Evolutionary conservation across 2,113 vertebrate genomes (phyloP), one percentile per base, ranked within the genome.

Genomic region (Protobothrops mucrosquamatus): DNA sequence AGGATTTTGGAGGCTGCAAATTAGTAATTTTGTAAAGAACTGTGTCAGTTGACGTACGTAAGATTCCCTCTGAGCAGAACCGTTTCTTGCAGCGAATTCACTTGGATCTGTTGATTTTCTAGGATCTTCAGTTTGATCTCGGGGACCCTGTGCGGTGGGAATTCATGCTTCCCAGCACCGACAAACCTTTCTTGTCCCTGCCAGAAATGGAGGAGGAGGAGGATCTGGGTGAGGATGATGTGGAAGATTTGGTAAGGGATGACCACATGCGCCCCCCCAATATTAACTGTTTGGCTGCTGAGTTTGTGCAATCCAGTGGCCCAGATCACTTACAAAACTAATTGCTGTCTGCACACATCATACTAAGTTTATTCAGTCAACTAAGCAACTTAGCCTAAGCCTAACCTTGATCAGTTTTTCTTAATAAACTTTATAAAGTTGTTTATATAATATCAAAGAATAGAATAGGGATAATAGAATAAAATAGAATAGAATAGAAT

Each of bases 81-180:
- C 20, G 12, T 59, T 22, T 24, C 85, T 61, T 52, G 54, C 8
- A 39, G 24, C 34, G 54, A 23, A 9, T 51, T 61, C 24, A 3
- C 46, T 92, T 20, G 23, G 3, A 7, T 0, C 12, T 93, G 92
- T n/a, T 94, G 29, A 54, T 51, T 74, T 86, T n/a, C 39, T 59
- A 99, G 99, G 98, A 98, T 14, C 94, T 99, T 97, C 23, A 92
- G 92, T 99, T 98, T 96, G 98, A 99, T 95, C 96, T 99, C 93
- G 96, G 97, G 6, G 98, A 99, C 46, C 1, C 96, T 0, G 57
- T 97, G 39, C 56, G 56, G 89, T 99, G 99, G 99, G 98, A 99
- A 96, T 95, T 97, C 0, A 90, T 99, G 97, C 96, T 99, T 26
- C 57, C 93, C 52, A 95, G 94, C 18, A 94, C 94, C 0, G 95